Base-by-base conservation (phyloP, 2,113 vertebrate genomes). In the Myotis lucifugus region DNA sequence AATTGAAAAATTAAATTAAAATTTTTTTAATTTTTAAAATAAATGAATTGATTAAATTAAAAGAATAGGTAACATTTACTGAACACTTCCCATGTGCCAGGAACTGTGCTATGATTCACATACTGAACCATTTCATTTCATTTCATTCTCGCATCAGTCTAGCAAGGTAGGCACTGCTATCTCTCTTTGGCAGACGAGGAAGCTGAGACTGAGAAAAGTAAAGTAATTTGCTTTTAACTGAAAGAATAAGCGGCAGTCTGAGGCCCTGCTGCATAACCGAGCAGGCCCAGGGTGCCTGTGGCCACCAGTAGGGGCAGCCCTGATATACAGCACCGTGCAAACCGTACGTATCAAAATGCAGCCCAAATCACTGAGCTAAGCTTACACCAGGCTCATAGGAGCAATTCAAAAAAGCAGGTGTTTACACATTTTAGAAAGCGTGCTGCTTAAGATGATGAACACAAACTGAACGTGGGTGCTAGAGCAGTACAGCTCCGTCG, bases 361-460 rank as follows among this genome's bases (percentile, higher is more conserved):
- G 23, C 61, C 73, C 70, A 56, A 14, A 59, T 46, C 64, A 9
- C 87, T 61, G 34, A 59, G 56, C 27, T 37, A 74, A 82, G 37
- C 25, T 52, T 46, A 27, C 70, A 19, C 34, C 25, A 21, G 52
- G 48, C 37, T 87, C 37, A 0, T 5, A n/a, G 48, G 81, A 76
- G 72, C 69, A 13, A 48, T 56, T 84, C 13, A 88, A 40, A 83
- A 85, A 89, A 54, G 54, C 27, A 50, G 85, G 70, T 52, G 70
- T 61, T 89, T 64, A 77, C 92, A 77, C 72, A 73, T 90, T 89
- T 83, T 48, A 27, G 77, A 88, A 72, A 88, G 73, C 70, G 40
- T 14, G 29, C 37, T 88, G 66, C 37, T 83, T 70, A 27, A 70
- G 83, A 34, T 87, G 73, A 77, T 34, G 25, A 78, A 91, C 92